These are phyloP conservation scores for Lissonota sp. DNA, from an alignment of 2,888 invertebrate genomes.

Conservation along the genomic window DNA sequence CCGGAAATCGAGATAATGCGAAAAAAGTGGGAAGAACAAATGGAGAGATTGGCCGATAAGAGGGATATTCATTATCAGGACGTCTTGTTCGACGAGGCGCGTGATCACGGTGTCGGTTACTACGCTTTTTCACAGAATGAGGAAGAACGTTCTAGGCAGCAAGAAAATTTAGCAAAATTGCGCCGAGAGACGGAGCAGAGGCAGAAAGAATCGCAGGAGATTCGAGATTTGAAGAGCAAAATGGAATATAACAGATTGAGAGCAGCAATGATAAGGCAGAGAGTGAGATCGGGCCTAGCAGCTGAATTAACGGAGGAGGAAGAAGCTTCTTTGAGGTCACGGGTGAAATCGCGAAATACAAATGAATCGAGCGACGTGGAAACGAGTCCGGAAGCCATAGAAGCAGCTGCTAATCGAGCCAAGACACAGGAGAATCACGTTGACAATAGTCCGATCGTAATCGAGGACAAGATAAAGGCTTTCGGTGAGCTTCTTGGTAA, in stretches of 20 bases:
- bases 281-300: constrained; percentile 90
- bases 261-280: constrained; percentile 90
- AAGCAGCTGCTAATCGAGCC: constrained; percentile 34
- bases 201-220: constrained; percentile 87
- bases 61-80: constrained; percentile 96
- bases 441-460: constrained; percentile 72
- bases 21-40: constrained; percentile 95
- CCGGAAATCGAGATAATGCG: constrained; percentile 88
- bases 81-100: constrained; percentile 95
- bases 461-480: constrained; percentile 79
- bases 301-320: constrained; percentile 83
- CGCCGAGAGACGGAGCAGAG: constrained; percentile 89
- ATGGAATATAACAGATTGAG: constrained; percentile 89
- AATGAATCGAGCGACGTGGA: constrained; percentile 58
- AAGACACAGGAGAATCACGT: constrained; percentile 60
- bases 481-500: constrained; percentile 81
- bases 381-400: constrained; percentile 52
- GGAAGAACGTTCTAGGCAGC: constrained; percentile 90
- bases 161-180: constrained; percentile 90
- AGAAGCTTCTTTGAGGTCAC: constrained; percentile 72
- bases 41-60: constrained; percentile 89
- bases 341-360: constrained; percentile 59
- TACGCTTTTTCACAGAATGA: constrained; percentile 96
- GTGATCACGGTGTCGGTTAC: constrained; percentile 96
- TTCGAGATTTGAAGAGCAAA: constrained; percentile 87